Percentiles rank a stretch among this genome's conserved stretches.
phyloP scores from a whole-genome alignment of 2,797 vertebrate genomes.

The Columba guinea region DNA sequence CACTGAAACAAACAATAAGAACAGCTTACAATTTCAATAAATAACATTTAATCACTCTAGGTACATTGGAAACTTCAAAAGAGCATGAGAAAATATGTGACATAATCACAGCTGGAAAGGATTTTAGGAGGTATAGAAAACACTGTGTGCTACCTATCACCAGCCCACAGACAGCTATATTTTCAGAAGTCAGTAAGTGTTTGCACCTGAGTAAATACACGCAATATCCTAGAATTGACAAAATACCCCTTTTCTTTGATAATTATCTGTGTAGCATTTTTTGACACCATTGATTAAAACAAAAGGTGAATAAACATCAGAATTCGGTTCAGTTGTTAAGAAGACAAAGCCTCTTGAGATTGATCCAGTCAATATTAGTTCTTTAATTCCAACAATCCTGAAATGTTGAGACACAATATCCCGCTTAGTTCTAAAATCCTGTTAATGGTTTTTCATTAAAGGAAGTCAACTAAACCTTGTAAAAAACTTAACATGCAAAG shows the following conservation, averaged over 20 bases:
- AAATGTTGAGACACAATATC: not conserved
- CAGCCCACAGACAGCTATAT: not conserved
- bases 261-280: not conserved
- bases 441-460: not conserved
- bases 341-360: not conserved
- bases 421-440: not conserved
- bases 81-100: not conserved
- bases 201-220: not conserved
- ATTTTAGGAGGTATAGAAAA: not conserved
- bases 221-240: not conserved
- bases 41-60: conserved; percentile 1
- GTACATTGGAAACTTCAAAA: conserved; percentile 9
- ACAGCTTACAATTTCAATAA: not conserved
- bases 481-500: not conserved
- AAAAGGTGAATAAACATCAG: not conserved
- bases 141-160: not conserved
- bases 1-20: conserved; percentile 6
- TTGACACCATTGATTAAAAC: not conserved
- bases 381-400: not conserved
- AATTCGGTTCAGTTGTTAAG: not conserved
- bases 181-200: not conserved
- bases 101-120: not conserved
- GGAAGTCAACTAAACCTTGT: not conserved
- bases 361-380: accelerated
- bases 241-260: not conserved